Conservation (phyloP, 2,888 invertebrate species). For the Epirrita christyi region DNA sequence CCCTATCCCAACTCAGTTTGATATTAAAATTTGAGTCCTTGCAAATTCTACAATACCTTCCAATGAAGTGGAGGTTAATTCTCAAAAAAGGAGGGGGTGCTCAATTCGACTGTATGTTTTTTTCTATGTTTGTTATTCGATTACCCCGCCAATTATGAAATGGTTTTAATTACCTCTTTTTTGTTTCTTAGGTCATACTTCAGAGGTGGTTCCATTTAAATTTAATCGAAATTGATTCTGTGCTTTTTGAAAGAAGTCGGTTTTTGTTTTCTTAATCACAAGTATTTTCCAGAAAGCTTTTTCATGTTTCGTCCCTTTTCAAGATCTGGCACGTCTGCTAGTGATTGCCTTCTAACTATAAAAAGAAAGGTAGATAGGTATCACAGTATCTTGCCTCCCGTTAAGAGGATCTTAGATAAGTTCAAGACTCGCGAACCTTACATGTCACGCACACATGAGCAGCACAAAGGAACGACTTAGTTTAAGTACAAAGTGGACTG, state of each 20-base stretch:
- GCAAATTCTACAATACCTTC: background rate
- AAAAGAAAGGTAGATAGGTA: slow-evolving; percentile 1
- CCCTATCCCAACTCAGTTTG: too few species aligned
- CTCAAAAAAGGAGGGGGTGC: too few species aligned
- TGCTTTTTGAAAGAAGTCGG: too few species aligned
- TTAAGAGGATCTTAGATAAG: slow-evolving; percentile 19
- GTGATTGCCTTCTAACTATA: slow-evolving; percentile 12
- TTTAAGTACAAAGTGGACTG: slow-evolving; percentile 20
- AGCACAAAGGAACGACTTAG: slow-evolving; percentile 16
- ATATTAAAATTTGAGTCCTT: background rate
- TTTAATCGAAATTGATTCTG: too few species aligned
- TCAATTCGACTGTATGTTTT: too few species aligned
- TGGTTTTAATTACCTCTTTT: too few species aligned
- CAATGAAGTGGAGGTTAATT: background rate
- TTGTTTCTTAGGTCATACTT: too few species aligned
- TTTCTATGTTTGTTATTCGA: too few species aligned
- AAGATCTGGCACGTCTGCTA: background rate
- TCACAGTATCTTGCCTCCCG: slow-evolving; percentile 15
- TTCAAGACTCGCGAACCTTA: slow-evolving; percentile 15
- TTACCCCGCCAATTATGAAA: too few species aligned
- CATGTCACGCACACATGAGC: slow-evolving; percentile 25
- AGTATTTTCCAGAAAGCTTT: background rate
- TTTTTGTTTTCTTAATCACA: too few species aligned
- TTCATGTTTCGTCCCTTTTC: background rate
- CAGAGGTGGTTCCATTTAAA: too few species aligned